Evolutionary conservation across 92 coral and sea anemone genomes (phyloP), one percentile per base, ranked within the genome.

Genomic region (Epizoanthus scotinus): DNA sequence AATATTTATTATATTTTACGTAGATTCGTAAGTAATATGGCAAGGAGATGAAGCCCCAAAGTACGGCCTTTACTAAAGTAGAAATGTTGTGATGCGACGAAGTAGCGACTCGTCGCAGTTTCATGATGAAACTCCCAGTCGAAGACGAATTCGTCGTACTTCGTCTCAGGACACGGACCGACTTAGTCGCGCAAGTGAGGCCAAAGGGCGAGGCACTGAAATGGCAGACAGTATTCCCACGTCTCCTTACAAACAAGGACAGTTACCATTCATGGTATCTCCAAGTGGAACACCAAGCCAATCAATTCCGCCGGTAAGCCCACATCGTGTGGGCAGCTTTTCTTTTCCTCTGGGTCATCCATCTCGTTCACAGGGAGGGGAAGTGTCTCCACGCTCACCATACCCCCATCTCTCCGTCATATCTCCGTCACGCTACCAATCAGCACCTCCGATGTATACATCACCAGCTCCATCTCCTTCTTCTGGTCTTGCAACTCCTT

Each of bases 111-210:
- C 97, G 86, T 90, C 97, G 92, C 94, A 92, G 86, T 87, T 87
- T 87, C 97, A 90, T 90, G 97, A 92, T 91, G 97, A 92, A 90
- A 90, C 94, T 87, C 97, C 94, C 54, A 93, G 97, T 20, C 84
- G 97, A 90, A 87, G 81, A 58, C 56, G 94, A 90, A 91, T 86
- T 87, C 97, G 97, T 80, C 93, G 97, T 81, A 81, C 91, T 44
- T 91, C 94, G 6, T 90, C 97, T 68, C 97, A 92, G 77, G 97
- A 92, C 84, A 63, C 79, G 84, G 97, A 92, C 86, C 82, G 97
- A 74, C 94, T 84, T 87, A 91, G 86, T 52, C 81, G 87, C 69
- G 81, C 65, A 61, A 90, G 90, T 73, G 84, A 84, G 52, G 87
- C 85, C 69, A 86, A 73, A 67, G 82, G 80, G 56, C 90, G 97